Conservation (phyloP, 2,888 invertebrate species). For the Leucophenga montana region DNA sequence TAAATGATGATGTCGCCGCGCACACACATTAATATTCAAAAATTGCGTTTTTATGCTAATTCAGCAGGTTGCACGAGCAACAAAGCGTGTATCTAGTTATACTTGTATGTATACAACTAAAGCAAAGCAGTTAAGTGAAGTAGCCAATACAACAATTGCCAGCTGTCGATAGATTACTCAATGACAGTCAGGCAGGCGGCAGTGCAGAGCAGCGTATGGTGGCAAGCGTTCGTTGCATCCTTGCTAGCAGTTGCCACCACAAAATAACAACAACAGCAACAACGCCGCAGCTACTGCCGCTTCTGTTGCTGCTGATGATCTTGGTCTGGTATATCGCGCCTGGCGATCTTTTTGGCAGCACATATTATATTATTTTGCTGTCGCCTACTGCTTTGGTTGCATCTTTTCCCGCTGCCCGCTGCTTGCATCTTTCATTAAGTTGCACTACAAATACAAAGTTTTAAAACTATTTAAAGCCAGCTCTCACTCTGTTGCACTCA, state of each 20-base stretch:
- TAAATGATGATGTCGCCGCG: conserved; percentile 58
- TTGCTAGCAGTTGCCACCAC: conserved; percentile 14
- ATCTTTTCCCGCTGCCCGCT: conserved; percentile 48
- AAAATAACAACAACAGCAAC: neutral
- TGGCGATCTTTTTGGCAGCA: conserved; percentile 60
- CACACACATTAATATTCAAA: conserved; percentile 71
- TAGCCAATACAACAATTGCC: conserved; percentile 41
- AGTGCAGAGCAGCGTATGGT: neutral
- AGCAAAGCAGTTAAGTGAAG: neutral
- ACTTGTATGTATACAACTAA: neutral
- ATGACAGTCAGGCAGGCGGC: conserved; percentile 55
- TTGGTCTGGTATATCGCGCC: conserved; percentile 50
- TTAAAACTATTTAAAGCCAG: no score
- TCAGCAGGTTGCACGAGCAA: conserved; percentile 33
- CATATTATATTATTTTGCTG: conserved; percentile 37
- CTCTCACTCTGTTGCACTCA: conserved; percentile 31
- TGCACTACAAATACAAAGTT: no score
- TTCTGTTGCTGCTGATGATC: conserved; percentile 55
- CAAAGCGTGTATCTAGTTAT: no score
- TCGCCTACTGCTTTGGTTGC: conserved; percentile 43
- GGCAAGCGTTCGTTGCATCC: neutral
- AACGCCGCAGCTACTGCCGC: neutral
- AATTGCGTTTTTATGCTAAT: conserved; percentile 73
- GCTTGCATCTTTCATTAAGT: conserved; percentile 30
- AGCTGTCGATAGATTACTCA: conserved; percentile 70